Evolutionary conservation across 2,888 invertebrate species (phyloP), one percentile per base, ranked within the genome.

Genomic region (Venusia cambrica): DNA sequence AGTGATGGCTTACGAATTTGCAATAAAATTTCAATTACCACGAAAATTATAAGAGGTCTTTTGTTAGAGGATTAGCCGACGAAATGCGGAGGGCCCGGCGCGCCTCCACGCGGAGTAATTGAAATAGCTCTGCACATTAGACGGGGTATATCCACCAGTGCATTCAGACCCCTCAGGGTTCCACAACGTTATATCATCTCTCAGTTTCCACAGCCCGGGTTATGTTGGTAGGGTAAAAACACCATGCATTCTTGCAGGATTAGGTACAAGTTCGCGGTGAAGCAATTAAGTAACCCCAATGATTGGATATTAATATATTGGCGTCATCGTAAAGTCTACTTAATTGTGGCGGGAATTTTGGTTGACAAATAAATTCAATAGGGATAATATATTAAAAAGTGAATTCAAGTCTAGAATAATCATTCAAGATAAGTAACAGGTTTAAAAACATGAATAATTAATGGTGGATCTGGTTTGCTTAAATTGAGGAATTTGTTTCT

Each of bases 11-110:
- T 39, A 39, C 59, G 56, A 55, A 62, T 32, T 60, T 54, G 69
- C 73, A 70, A 74, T 75, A 74, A 73, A 73, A 68, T 70, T 72
- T 64, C 69, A 67, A 70, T 70, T 72, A 69, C 62, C 61, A 51
- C 53, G 53, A 53, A 56, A 62, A 69, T 61, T 62, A 61, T 67
- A 60, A 55, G 61, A 65, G 64, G 40, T 52, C 71, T 52, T 68
- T 73, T 72, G 73, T 73, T 60, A 38, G 51, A 39, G 75, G 76
- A 75, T 75, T 73, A 76, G 67, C 71, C 56, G 60, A 46, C 64
- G 39, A 57, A 54, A 56, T 50, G 62, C 52, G 60, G 56, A 56
- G 60, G 60, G 59, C 63, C 53, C 49, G 41, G 44, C 43, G 48
- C 36, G 47, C 40, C 48, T 33, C 38, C 50, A 38, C 41, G 44